Evolutionary conservation across 1,140 invertebrate genomes (phyloP), one percentile per base, ranked within the genome.

Genomic region (Drosophila suzukii): DNA sequence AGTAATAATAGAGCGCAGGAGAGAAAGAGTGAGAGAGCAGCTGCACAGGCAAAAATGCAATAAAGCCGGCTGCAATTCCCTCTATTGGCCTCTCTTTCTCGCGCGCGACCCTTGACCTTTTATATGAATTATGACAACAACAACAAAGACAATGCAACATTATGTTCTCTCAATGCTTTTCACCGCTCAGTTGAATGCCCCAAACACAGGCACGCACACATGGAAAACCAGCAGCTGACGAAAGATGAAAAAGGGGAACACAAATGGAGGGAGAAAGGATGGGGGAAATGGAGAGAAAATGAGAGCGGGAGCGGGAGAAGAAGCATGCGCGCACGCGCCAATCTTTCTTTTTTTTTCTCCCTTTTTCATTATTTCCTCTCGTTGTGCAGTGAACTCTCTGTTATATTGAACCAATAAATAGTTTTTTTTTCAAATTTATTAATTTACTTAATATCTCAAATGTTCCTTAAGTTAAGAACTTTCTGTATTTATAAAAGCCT

Each of bases 81-180:
- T 36, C n/a, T 57, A 24, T n/a, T 15, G 30, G 2, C 10, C 27
- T 72, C 46, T 36, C 30, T n/a, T 12, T 39, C 13, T 20, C n/a
- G 36, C 71, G 59, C 53, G 43, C 61, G 81, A 85, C 81, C 81
- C 82, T 85, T 85, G 81, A 85, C 81, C 81, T 85, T 86, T 86
- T 86, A 62, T 61, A 71, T 85, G 57, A 85, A 86, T 78, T 85
- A 85, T 78, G 78, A 80, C 67, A 83, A 65, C 62, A 71, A 76
- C 53, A 75, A 46, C 38, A 57, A 41, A n/a, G 12, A 80, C 55
- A 80, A 83, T 82, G 60, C 59, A 61, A 53, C 59, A 78, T 74
- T 74, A 66, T 70, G 50, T 60, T 47, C 70, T 56, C 75, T 60
- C 30, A 61, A 55, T 43, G 27, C 30, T 67, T 79, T 36, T 53